Conservation (phyloP, 2,888 invertebrate genomes). For the Pachycephus smyrnensis region DNA sequence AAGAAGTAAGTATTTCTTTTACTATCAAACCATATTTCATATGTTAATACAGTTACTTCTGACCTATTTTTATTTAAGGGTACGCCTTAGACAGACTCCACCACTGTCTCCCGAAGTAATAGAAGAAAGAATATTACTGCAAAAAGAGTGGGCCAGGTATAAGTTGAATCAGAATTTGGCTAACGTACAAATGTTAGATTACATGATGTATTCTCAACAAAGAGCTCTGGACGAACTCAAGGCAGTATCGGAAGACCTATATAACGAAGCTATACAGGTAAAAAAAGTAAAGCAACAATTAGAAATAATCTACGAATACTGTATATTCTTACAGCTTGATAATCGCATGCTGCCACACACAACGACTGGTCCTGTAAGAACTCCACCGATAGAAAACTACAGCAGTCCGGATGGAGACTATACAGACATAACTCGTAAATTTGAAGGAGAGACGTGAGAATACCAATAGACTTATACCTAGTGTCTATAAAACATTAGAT, state of each 20-base stretch:
- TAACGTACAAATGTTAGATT: constrained; percentile 78
- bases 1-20: constrained; percentile 69
- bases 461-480: background rate
- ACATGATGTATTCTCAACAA: constrained; percentile 77
- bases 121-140: constrained; percentile 75
- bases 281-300: constrained; percentile 16
- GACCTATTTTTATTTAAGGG: background rate
- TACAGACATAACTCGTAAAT: constrained; percentile 80
- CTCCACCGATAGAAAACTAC: constrained; percentile 86
- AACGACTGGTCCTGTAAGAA: constrained; percentile 80
- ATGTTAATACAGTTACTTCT: background rate
- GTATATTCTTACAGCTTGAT: constrained; percentile 74
- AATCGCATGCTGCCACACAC: constrained; percentile 76
- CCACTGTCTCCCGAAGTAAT: constrained; percentile 71
- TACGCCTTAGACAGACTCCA: constrained; percentile 64
- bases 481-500: background rate
- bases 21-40: background rate
- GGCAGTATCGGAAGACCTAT: constrained; percentile 86
- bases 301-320: background rate
- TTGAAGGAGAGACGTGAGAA: constrained; percentile 38
- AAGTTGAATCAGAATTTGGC: constrained; percentile 74
- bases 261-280: constrained; percentile 87
- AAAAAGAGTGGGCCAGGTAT: constrained; percentile 83
- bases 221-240: constrained; percentile 85
- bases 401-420: constrained; percentile 92